Evolutionary conservation across 2,113 vertebrate genomes (phyloP).

Genomic region (Synodontis membranacea): DNA sequence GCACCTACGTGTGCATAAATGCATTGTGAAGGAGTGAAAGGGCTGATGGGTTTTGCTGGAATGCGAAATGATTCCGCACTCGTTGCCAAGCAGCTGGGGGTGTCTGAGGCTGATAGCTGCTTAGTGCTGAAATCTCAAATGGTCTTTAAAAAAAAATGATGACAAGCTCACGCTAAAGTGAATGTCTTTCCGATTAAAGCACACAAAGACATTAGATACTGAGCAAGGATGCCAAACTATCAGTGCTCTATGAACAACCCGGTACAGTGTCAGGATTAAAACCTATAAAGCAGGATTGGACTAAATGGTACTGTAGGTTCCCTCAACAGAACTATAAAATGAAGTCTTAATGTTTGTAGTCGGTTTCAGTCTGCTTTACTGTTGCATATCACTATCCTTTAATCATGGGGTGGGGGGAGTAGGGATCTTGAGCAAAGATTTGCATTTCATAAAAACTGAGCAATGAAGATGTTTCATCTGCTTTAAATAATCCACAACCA

Average conservation of each 20-base stretch:
- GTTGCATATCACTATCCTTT: neutral
- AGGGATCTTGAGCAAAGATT: neutral
- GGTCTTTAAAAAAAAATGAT: conserved; percentile 34
- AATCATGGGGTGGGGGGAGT: too few species aligned
- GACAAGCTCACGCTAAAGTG: neutral
- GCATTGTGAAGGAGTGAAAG: conserved; percentile 8
- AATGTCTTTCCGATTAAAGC: conserved; percentile 23
- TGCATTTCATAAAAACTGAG: neutral
- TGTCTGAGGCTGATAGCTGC: conserved; percentile 43
- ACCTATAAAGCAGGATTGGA: neutral
- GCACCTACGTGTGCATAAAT: conserved; percentile 18
- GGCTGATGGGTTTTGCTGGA: conserved; percentile 9
- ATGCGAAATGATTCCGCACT: conserved; percentile 1
- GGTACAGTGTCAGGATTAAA: neutral
- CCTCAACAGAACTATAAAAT: conserved; percentile 14
- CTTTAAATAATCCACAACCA: neutral
- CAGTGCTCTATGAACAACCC: conserved; percentile 1
- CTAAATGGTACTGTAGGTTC: conserved; percentile 1
- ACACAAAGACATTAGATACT: conserved; percentile 21
- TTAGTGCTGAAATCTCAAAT: conserved; percentile 23
- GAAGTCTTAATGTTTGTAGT: too few species aligned
- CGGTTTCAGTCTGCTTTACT: neutral
- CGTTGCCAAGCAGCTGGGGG: conserved; percentile 40
- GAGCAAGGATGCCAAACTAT: conserved; percentile 28
- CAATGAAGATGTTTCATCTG: conserved; percentile 6